Percentiles rank a stretch among this genome's conserved stretches.
Evolutionary conservation across 2,797 vertebrate genomes (phyloP).

Genomic region (Odontamblyopus lacepedii): DNA sequence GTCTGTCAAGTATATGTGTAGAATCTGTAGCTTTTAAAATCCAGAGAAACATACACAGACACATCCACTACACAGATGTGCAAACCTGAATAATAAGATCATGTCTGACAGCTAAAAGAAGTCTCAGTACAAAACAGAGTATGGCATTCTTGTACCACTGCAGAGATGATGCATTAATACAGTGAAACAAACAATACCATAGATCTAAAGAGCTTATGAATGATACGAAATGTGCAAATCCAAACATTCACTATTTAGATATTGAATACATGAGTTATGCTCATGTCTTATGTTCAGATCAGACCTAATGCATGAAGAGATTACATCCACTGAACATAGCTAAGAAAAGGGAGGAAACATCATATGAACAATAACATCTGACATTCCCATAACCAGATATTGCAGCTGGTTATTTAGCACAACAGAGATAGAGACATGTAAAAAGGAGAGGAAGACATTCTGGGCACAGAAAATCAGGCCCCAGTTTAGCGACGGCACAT

Average conservation of each 20-base stretch:
- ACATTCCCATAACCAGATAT: slow-evolving; percentile 70
- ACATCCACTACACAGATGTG: slow-evolving; percentile 19
- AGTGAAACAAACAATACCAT: slow-evolving; percentile 52
- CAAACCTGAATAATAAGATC: slow-evolving; percentile 37
- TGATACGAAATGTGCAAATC: slow-evolving; percentile 56
- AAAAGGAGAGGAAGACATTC: slow-evolving; percentile 67
- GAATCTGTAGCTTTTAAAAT: slow-evolving; percentile 5
- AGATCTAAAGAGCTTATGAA: slow-evolving; percentile 41
- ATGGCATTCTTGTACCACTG: slow-evolving; percentile 19
- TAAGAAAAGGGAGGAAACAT: slow-evolving; percentile 75
- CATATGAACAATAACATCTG: slow-evolving; percentile 58
- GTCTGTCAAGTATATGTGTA: background rate
- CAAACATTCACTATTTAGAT: slow-evolving; percentile 59
- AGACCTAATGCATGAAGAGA: slow-evolving; percentile 67
- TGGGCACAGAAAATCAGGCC: slow-evolving; percentile 45
- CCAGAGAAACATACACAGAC: slow-evolving; percentile 30
- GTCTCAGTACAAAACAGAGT: slow-evolving; percentile 40
- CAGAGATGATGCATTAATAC: slow-evolving; percentile 46
- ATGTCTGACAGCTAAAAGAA: slow-evolving; percentile 52
- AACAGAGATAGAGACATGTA: slow-evolving; percentile 58
- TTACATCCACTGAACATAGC: slow-evolving; percentile 79
- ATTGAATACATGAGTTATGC: slow-evolving; percentile 57
- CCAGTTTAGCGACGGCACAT: slow-evolving; percentile 61
- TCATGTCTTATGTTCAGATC: slow-evolving; percentile 76
- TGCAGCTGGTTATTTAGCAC: slow-evolving; percentile 73